Evolutionary conservation across 2,797 vertebrate genomes (phyloP), one percentile per base, ranked within the genome.

Genomic region (Rhincodon typus): DNA sequence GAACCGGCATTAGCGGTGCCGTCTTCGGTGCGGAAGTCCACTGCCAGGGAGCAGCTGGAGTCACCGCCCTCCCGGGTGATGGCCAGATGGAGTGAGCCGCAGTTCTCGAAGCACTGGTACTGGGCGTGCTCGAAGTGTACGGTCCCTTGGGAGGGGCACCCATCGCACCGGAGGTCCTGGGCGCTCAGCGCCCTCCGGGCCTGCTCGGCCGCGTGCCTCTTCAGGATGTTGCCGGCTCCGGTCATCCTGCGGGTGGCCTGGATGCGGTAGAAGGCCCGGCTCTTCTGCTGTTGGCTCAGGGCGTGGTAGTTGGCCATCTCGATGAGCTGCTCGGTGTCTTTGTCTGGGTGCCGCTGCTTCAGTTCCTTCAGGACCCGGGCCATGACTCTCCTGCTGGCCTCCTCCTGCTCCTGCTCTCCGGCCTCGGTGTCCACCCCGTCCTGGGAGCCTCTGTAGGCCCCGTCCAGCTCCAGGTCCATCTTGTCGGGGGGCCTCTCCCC

Each of bases 211-310:
- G 98, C 98, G 0, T 98, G 98, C 95, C 98, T 98, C 97, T 98
- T 98, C 5, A 98, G 97, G 96, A 98, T 98, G 97, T 98, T 98
- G 3, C 98, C 98, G 0, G 98, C 98, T 34, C 98, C 98, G 0
- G 98, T 98, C 98, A 98, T 98, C 98, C 98, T 98, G 96, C 98
- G 97, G 50, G 98, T 98, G n/a, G 98, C 98, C 95, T 98, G 98
- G 96, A 98, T 98, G 72, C 98, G 97, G 96, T 98, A 98, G 96
- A 98, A 98, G 0, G 98, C 98, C 86, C 98, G 96, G 96, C 98
- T 98, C 97, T 98, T 98, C 97, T 98, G 98, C 97, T 98, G 98
- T 96, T 98, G 98, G 96, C 98, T 97, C 96, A 98, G 97, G 42
- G 98, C 97, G 96, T 98, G 98, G 96, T 98, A 98, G 96, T 98